Evolutionary conservation across 2,888 invertebrate species (phyloP).

Genomic region (Ophioninae sp.): DNA sequence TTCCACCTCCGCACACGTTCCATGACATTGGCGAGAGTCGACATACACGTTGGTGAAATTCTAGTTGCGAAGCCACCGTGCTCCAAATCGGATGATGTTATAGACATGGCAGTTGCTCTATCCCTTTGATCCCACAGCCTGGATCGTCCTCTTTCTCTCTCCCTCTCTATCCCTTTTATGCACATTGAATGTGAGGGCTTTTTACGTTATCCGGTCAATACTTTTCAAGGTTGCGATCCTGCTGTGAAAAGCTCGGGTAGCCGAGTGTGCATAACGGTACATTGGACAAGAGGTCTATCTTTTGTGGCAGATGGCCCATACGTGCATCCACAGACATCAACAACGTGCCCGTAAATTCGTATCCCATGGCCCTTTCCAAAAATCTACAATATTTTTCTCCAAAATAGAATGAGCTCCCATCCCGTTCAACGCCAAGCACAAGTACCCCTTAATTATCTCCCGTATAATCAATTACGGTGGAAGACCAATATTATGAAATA

Average conservation of each 20-base stretch:
- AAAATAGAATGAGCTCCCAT: background rate
- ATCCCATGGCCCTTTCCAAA: background rate
- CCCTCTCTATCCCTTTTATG: background rate
- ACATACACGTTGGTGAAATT: conserved; percentile 19
- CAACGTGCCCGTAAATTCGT: conserved; percentile 22
- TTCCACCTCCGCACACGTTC: background rate
- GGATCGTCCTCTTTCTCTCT: background rate
- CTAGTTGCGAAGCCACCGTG: conserved; percentile 1
- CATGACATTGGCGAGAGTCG: background rate
- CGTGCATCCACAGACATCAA: conserved; percentile 40
- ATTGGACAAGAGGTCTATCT: conserved; percentile 67
- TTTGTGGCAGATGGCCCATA: conserved; percentile 69
- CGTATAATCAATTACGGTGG: background rate
- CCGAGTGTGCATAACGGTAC: conserved; percentile 61
- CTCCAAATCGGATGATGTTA: conserved; percentile 1
- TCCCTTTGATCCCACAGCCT: conserved; percentile 61
- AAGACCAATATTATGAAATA: background rate
- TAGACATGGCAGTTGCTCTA: conserved; percentile 15
- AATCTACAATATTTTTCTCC: background rate
- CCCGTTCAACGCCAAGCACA: background rate
- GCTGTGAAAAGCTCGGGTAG: conserved; percentile 38
- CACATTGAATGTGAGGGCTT: conserved; percentile 7
- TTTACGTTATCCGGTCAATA: conserved; percentile 70
- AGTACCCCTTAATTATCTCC: background rate
- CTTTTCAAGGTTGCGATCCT: conserved; percentile 64